These are phyloP conservation scores for Seriola aureovittata DNA, from an alignment of 2,113 vertebrate genomes.

Conservation along the genomic window DNA sequence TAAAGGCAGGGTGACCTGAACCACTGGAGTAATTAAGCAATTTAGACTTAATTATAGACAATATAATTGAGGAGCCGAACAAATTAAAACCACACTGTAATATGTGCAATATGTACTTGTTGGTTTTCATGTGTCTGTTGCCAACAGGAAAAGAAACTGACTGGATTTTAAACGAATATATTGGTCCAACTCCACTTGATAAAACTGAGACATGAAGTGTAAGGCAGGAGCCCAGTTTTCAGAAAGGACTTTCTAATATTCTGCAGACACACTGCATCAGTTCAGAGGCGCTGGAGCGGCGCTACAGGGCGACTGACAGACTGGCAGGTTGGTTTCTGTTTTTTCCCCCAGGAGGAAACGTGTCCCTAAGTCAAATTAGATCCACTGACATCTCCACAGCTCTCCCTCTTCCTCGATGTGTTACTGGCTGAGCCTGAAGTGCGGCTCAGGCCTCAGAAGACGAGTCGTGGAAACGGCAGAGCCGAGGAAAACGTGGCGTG, in stretches of 20 bases:
- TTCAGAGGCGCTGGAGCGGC: constrained; percentile 19
- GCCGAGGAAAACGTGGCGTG: not conserved
- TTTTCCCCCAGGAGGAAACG: constrained; percentile 34
- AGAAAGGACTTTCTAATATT: constrained; percentile 27
- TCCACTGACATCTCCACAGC: constrained; percentile 45
- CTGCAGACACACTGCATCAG: constrained; percentile 2
- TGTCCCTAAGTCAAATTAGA: constrained; percentile 61
- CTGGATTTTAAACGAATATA: not conserved
- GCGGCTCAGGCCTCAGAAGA: constrained; percentile 47
- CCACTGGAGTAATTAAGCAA: constrained; percentile 1
- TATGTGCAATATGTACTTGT: not conserved
- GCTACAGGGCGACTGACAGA: constrained; percentile 34
- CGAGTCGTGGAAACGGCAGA: constrained; percentile 26
- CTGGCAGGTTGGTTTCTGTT: constrained; percentile 40
- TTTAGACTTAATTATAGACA: constrained; percentile 36
- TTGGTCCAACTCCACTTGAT: not conserved
- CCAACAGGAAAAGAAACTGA: not conserved
- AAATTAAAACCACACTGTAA: not conserved
- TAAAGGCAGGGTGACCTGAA: not conserved
- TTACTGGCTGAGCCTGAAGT: constrained; percentile 24
- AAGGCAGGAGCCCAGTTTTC: not conserved
- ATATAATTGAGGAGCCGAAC: constrained; percentile 6
- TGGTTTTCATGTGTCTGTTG: not conserved
- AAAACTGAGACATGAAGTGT: not conserved
- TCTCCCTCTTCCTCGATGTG: not conserved